phyloP scores from a whole-genome alignment of 2,888 invertebrate species.

The Pammene fasciana region DNA sequence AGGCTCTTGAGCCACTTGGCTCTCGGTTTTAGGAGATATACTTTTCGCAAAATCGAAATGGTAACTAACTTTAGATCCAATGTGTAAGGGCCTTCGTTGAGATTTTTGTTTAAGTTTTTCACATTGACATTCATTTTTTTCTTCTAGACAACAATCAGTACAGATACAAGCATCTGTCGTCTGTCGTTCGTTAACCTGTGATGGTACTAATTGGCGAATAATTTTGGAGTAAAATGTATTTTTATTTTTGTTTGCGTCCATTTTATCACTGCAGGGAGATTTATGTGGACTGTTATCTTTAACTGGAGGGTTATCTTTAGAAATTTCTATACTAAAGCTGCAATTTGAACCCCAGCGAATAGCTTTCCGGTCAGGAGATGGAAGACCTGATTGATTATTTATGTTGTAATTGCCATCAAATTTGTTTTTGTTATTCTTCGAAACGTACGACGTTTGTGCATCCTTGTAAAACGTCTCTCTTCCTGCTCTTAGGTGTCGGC shows the following conservation, averaged over 20 bases:
- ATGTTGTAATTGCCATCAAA: conserved; percentile 3
- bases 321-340: conserved; percentile 23
- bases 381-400: not conserved
- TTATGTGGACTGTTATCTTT: not conserved
- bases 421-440: not conserved
- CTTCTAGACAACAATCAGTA: not conserved
- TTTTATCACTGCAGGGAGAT: not conserved
- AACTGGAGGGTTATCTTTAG: conserved; percentile 6
- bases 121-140: not conserved
- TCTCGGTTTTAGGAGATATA: not conserved
- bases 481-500: conserved; percentile 19
- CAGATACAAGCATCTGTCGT: not conserved
- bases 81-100: conserved; percentile 14
- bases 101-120: not conserved
- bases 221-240: conserved; percentile 2
- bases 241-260: not conserved
- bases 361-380: conserved; percentile 10
- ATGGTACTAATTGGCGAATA: not conserved
- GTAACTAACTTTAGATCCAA: conserved; percentile 12
- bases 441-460: conserved; percentile 10
- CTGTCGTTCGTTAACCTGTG: not conserved
- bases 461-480: conserved; percentile 18
- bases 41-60: conserved; percentile 13
- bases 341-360: conserved; percentile 21
- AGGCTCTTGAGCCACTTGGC: not conserved